A percentile compares a stretch with the other conserved stretches of the same genome.
Conservation (phyloP, 1,140 invertebrate genomes). For the Teleopsis dalmanni region DNA sequence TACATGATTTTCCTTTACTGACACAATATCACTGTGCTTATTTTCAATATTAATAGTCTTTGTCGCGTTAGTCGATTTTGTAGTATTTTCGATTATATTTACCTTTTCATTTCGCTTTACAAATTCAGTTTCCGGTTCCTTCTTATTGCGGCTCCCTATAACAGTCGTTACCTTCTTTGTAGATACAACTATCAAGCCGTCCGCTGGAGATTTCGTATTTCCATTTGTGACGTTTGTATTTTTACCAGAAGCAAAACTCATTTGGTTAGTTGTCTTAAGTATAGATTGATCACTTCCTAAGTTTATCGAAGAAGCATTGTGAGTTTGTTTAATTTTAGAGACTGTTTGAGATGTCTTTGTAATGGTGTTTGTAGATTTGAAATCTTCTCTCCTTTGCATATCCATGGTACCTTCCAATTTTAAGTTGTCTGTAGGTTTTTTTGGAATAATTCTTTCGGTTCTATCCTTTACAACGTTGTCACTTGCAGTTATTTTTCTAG, state of each 20-base stretch:
- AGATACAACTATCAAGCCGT: conserved; percentile 49
- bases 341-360: background rate
- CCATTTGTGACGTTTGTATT: conserved; percentile 28
- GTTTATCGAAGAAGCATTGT: conserved; percentile 58
- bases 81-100: conserved; percentile 37
- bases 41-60: conserved; percentile 36
- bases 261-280: conserved; percentile 53
- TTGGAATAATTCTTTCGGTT: conserved; percentile 49
- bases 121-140: conserved; percentile 40
- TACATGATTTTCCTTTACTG: conserved; percentile 10
- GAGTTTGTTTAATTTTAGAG: conserved; percentile 44
- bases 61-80: conserved; percentile 28
- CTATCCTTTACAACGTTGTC: too few relatives aligned
- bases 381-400: conserved; percentile 36
- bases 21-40: conserved; percentile 25
- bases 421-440: conserved; percentile 58
- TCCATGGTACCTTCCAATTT: conserved; percentile 56
- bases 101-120: conserved; percentile 33
- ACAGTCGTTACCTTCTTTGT: conserved; percentile 48
- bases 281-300: conserved; percentile 51
- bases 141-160: conserved; percentile 30
- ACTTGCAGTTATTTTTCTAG: conserved; percentile 36
- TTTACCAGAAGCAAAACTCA: conserved; percentile 54
- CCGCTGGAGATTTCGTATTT: conserved; percentile 47
- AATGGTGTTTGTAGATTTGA: conserved; percentile 13